A percentile compares a stretch with the other conserved stretches of the same genome.
Evolutionary conservation across 2,888 invertebrate genomes (phyloP).

Genomic region (Macaria liturata): DNA sequence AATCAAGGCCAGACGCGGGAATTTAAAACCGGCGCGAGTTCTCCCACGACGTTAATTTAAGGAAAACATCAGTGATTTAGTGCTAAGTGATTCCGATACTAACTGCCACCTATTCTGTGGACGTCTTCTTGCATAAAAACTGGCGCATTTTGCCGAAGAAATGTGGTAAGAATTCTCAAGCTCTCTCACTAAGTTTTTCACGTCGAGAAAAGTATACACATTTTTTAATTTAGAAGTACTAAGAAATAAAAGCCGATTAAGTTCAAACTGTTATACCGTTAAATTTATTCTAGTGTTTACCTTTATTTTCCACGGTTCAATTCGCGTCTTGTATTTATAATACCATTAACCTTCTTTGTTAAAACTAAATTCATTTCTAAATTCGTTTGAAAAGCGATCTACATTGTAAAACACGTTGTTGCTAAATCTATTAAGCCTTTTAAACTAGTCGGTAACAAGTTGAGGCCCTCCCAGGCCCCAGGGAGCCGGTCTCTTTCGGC

Average conservation of each 20-base stretch:
- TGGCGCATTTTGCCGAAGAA: not conserved
- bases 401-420: conserved; percentile 4
- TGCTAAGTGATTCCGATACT: conserved; percentile 46
- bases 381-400: not conserved
- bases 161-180: too few relatives aligned
- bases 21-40: conserved; percentile 62
- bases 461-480: not conserved
- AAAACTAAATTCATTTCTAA: not conserved
- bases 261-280: too few relatives aligned
- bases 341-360: not conserved
- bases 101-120: conserved; percentile 5
- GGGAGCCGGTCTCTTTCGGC: not conserved
- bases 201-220: too few relatives aligned
- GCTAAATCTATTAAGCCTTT: conserved; percentile 2
- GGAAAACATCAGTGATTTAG: conserved; percentile 67
- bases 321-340: not conserved
- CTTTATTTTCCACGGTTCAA: too few relatives aligned
- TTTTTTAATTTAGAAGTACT: too few relatives aligned
- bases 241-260: too few relatives aligned
- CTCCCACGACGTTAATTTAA: conserved; percentile 63
- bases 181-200: too few relatives aligned
- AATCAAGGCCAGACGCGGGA: conserved; percentile 56
- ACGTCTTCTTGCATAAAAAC: not conserved
- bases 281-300: too few relatives aligned
- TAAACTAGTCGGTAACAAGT: conserved; percentile 6